phyloP scores from a whole-genome alignment of 2,113 vertebrate species.

The Sus scrofa region DNA sequence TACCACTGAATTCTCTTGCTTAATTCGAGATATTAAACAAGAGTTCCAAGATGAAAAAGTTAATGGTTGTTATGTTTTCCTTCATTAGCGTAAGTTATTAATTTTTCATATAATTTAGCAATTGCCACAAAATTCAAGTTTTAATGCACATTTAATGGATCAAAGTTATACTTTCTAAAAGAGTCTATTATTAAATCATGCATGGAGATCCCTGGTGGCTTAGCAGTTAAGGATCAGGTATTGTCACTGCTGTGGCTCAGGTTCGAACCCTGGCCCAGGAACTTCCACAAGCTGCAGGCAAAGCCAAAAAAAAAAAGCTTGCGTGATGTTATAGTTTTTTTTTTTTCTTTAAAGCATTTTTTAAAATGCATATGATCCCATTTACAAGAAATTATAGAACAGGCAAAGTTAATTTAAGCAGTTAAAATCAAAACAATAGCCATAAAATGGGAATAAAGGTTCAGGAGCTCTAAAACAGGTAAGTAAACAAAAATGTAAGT shows the following conservation, averaged over 20 bases:
- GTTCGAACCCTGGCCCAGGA: too few relatives aligned
- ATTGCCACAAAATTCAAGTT: not conserved
- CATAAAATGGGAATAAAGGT: not conserved
- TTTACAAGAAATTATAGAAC: not conserved
- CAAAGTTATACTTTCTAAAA: slow-evolving; percentile 25
- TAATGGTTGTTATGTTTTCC: not conserved
- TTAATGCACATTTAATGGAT: not conserved
- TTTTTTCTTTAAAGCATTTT: not conserved
- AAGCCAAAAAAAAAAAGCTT: too few relatives aligned
- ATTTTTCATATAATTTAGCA: not conserved
- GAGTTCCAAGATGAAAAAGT: not conserved
- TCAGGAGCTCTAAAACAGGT: not conserved
- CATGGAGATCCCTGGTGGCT: not conserved
- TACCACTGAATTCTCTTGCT: not conserved
- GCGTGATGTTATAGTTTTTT: too few relatives aligned
- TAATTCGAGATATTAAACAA: not conserved
- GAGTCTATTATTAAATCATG: not conserved
- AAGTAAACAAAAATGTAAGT: not conserved
- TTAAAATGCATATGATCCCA: not conserved
- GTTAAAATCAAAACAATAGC: not conserved
- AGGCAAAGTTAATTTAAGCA: not conserved
- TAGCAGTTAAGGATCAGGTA: too few relatives aligned
- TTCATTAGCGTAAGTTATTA: not conserved
- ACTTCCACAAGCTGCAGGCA: too few relatives aligned
- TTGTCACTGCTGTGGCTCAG: too few relatives aligned